Evolutionary conservation across 2,888 invertebrate species (phyloP), one percentile per base, ranked within the genome.

Genomic region (Pachymerium ferrugineum): DNA sequence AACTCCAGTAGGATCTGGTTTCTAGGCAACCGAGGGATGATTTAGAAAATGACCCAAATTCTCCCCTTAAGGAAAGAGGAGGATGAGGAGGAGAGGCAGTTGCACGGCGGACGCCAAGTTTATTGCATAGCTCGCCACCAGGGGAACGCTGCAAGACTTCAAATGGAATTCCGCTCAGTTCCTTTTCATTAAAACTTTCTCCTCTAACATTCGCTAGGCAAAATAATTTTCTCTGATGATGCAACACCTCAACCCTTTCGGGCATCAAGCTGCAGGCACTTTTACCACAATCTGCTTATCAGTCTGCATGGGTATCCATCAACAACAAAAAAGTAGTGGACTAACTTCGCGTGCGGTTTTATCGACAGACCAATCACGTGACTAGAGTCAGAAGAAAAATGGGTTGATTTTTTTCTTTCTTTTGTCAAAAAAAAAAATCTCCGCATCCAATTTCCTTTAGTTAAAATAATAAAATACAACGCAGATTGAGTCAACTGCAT

Each of bases 11-110:
- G 28, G 62, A 25, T 62, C 62, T 28, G 62, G 62, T 62, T 28
- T 62, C 62, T 62, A 62, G 25, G 62, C 62, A 62, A 62, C 62
- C 25, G 62, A 14, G 62, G 62, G 62, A 62, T 62, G 62, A 62
- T 62, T 62, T 62, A 62, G 62, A 62, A 62, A 62, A 62, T 62
- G 62, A 62, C 62, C 62, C 62, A 62, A 62, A 62, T 62, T 62
- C 62, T n/a, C 28, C 62, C 62, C 62, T 62, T n/a, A 62, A 62
- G 62, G 62, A 62, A 62, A n/a, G n/a, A n/a, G n/a, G 62, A 62
- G 54, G 10, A 62, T 22, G 62, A 62, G 28, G 62, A 62, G 62
- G 62, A 25, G 62, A 62, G 28, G 62, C 62, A 62, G 62, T 25
- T 25, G 62, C 62, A 62, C 25, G 62, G 25, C 62, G 62, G 62